These are phyloP conservation scores for Melanotus villosus DNA, from an alignment of 2,888 invertebrate genomes.

Conservation along the genomic window DNA sequence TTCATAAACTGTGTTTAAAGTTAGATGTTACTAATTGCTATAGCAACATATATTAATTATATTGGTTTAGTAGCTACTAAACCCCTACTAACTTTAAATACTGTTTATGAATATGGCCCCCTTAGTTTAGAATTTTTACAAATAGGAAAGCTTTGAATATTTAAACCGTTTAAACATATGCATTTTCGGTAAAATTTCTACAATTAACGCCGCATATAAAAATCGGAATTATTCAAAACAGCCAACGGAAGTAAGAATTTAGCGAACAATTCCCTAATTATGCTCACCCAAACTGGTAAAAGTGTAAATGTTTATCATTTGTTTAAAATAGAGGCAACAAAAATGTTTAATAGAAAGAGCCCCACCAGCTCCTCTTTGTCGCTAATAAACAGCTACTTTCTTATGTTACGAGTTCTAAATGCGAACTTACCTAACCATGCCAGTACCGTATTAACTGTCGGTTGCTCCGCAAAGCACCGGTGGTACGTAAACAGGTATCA, in stretches of 20 bases:
- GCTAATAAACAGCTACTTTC: constrained; percentile 47
- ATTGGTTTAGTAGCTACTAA: too few relatives aligned
- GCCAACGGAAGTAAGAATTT: constrained; percentile 18
- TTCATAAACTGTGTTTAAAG: too few relatives aligned
- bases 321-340: constrained; percentile 29
- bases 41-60: too few relatives aligned
- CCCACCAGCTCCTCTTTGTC: constrained; percentile 36
- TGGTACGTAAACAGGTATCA: constrained; percentile 10
- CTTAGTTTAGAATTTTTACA: too few relatives aligned
- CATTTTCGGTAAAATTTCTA: too few relatives aligned
- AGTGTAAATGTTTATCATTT: constrained; percentile 31
- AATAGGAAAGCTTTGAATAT: too few relatives aligned
- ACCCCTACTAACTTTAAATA: too few relatives aligned
- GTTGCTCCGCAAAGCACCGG: constrained; percentile 39
- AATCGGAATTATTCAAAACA: background rate
- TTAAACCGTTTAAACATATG: too few relatives aligned
- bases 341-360: constrained; percentile 21
- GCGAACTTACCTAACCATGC: constrained; percentile 47
- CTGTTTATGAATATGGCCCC: too few relatives aligned
- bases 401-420: constrained; percentile 44
- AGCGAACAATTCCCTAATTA: constrained; percentile 27
- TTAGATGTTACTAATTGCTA: too few relatives aligned
- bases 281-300: constrained; percentile 30
- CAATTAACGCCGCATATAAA: background rate
- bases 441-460: constrained; percentile 62